Evolutionary conservation across 2,888 invertebrate species (phyloP), one percentile per base, ranked within the genome.

Genomic region (Drosophila engyochracea): DNA sequence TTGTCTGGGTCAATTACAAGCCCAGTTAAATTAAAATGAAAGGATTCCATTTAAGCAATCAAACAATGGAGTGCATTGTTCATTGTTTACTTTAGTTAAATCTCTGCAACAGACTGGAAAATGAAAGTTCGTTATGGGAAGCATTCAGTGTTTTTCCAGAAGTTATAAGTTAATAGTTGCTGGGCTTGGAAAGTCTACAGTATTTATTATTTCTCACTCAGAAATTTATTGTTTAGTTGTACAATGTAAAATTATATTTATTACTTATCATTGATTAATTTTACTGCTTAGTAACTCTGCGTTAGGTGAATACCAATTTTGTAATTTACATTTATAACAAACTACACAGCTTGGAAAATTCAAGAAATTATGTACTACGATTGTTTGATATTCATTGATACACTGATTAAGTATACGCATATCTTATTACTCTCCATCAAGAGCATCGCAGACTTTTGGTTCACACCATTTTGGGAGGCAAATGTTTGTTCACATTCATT

Each of bases 21-120:
- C 66, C 65, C 76, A 70, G 62, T 53, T 73, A 66, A 62, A 51
- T 44, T 49, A 51, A 72, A 79, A 79, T 68, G 76, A 79, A 79
- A 81, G 79, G 79, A 79, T 81, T 70, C 70, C 79, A 70, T 81
- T 79, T 66, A 81, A 60, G 66, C 66, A 73, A 70, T 67, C 81
- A 81, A 68, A 83, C 83, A 83, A 83, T 85, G 83, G 70, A 39
- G 19, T 41, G 65, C 81, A 89, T 86, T 86, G 85, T 86, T 85
- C 61, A 63, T 60, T 64, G 64, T 58, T 39, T 39, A 37, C 51
- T 31, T 53, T 6, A 49, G 52, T 44, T 66, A 57, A 55, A 66
- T 63, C 65, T 57, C 61, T 28, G 49, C 19, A 31, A 58, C 51
- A 79, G 69, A 79, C 76, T 79, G 77, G 73, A 49, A 76, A 64